Conservation (phyloP, 2,113 vertebrate species). For the Damaliscus lunatus region DNA sequence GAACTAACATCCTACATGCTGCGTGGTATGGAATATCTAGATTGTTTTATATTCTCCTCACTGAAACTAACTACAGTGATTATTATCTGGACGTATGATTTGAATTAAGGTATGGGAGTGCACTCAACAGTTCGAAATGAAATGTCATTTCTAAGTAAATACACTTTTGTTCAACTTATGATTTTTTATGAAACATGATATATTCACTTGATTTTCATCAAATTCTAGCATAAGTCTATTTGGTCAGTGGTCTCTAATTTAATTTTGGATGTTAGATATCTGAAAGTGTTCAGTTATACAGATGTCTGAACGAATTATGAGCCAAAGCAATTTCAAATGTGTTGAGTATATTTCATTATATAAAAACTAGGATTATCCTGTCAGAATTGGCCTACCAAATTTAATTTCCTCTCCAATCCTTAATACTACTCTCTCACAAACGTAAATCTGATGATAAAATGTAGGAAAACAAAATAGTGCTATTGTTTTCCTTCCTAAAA, state of each 20-base stretch:
- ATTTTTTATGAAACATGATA: constrained; percentile 5
- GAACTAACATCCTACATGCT: not conserved
- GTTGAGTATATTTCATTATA: not conserved
- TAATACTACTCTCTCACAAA: constrained; percentile 24
- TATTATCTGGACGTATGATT: not conserved
- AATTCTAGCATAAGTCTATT: not conserved
- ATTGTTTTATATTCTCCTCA: not conserved
- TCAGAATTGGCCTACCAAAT: constrained; percentile 57
- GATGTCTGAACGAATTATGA: constrained; percentile 27
- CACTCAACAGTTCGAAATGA: not conserved
- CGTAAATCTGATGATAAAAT: constrained; percentile 56
- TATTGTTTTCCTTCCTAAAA: constrained; percentile 15
- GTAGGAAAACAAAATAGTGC: not conserved
- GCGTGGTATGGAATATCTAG: not conserved
- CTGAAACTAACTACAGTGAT: not conserved
- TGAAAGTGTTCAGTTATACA: constrained; percentile 41
- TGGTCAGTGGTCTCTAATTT: constrained; percentile 35
- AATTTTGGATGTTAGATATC: constrained; percentile 40
- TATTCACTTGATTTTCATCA: not conserved
- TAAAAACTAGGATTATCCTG: constrained; percentile 63
- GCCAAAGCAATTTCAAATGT: constrained; percentile 53
- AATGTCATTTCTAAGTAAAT: not conserved
- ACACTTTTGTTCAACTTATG: not conserved
- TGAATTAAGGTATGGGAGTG: not conserved
- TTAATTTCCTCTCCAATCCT: constrained; percentile 46